Evolutionary conservation across 2,113 vertebrate species (phyloP).

Genomic region (Octodon degus): DNA sequence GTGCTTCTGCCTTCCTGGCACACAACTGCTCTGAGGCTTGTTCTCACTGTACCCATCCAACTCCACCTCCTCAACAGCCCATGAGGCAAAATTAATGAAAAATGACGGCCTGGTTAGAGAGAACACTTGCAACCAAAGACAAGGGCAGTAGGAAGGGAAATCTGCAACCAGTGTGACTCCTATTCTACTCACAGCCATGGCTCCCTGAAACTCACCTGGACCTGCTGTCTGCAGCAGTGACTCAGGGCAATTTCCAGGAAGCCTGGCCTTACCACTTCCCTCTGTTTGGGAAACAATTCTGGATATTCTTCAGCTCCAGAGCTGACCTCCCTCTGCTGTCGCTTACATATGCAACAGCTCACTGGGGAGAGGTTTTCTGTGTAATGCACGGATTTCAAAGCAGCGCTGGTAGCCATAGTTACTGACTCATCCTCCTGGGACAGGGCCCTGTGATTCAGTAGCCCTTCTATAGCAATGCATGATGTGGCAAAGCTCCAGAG

Average conservation of each 20-base stretch:
- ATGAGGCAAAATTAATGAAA: slow-evolving; percentile 20
- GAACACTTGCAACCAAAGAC: neutral
- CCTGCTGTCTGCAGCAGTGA: neutral
- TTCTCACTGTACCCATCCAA: neutral
- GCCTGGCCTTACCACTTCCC: neutral
- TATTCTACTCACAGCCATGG: neutral
- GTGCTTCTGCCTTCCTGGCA: neutral
- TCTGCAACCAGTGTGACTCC: neutral
- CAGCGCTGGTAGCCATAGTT: slow-evolving; percentile 70
- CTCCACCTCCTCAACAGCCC: neutral
- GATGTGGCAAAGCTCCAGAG: neutral
- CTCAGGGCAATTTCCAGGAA: neutral
- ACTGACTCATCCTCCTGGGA: slow-evolving; percentile 70
- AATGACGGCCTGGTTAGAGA: neutral
- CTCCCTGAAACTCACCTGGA: neutral
- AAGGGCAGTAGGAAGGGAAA: neutral
- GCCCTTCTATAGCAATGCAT: slow-evolving; percentile 15
- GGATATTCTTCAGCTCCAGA: slow-evolving; percentile 43
- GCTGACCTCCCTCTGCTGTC: slow-evolving; percentile 32
- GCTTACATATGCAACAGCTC: slow-evolving; percentile 30
- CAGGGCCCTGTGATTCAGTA: slow-evolving; percentile 52
- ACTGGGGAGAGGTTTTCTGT: slow-evolving; percentile 27
- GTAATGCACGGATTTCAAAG: slow-evolving; percentile 47
- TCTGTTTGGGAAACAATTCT: slow-evolving; percentile 1
- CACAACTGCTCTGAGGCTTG: neutral